These are phyloP conservation scores for Manduca sexta DNA, from an alignment of 1,140 invertebrate species.

Conservation along the genomic window DNA sequence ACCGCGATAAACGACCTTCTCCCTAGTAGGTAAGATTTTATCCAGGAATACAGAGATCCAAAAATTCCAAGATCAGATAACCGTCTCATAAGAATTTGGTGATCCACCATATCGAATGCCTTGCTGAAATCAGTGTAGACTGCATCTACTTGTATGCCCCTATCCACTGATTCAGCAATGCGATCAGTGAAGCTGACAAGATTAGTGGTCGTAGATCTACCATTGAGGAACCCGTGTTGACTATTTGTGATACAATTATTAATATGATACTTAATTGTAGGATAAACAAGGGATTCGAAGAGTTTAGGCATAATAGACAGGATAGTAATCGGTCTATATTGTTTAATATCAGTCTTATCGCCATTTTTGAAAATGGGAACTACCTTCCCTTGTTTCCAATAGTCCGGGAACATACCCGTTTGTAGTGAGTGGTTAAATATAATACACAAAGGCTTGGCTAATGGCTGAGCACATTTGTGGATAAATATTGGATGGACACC, in stretches of 20 bases:
- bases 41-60: neutral
- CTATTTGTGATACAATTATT: neutral
- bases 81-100: slow-evolving; percentile 3
- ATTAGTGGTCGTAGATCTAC: slow-evolving; percentile 4
- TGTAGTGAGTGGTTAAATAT: slow-evolving; percentile 16
- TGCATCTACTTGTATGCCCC: slow-evolving; percentile 2
- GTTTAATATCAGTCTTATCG: slow-evolving; percentile 9
- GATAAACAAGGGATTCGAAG: slow-evolving; percentile 14
- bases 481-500: slow-evolving; percentile 5
- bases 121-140: too few relatives aligned
- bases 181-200: slow-evolving; percentile 2
- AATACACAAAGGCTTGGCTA: slow-evolving; percentile 6
- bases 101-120: slow-evolving; percentile 9
- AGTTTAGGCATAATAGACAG: slow-evolving; percentile 19
- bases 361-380: slow-evolving; percentile 22
- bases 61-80: slow-evolving; percentile 2
- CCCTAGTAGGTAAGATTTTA: slow-evolving; percentile 1
- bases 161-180: slow-evolving; percentile 1
- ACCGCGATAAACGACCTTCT: neutral
- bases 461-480: neutral
- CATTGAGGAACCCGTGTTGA: slow-evolving; percentile 13
- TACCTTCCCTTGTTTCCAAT: slow-evolving; percentile 21
- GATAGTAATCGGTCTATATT: slow-evolving; percentile 28
- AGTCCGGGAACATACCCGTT: slow-evolving; percentile 12
- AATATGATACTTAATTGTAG: neutral